Evolutionary conservation across 23 tunicate species (phyloP).

Genomic region (Ascidia mentula): DNA sequence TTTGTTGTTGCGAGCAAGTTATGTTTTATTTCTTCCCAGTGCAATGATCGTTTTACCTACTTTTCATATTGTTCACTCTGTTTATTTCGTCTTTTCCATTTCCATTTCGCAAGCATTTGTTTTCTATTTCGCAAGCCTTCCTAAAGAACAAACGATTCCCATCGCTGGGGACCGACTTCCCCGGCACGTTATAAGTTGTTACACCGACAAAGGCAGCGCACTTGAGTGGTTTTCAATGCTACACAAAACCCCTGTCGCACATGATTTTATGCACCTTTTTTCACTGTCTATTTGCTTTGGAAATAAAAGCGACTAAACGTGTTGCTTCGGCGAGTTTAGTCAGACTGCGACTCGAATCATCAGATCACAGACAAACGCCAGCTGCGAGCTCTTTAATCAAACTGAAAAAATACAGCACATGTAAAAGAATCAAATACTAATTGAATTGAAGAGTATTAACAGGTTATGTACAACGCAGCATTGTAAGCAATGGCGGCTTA

Average conservation of each 20-base stretch:
- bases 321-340: neutral
- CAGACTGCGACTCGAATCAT: neutral
- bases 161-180: neutral
- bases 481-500: neutral
- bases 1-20: neutral
- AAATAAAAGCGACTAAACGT: neutral
- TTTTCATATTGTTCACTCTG: neutral
- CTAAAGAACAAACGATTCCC: neutral
- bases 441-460: slow-evolving; percentile 11
- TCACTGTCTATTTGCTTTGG: neutral
- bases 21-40: neutral
- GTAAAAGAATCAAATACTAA: slow-evolving; percentile 6
- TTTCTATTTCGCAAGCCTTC: neutral
- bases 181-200: neutral
- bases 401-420: slow-evolving; percentile 11
- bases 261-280: neutral
- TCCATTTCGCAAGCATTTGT: neutral
- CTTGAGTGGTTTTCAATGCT: neutral
- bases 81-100: neutral
- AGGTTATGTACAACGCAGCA: neutral
- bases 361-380: neutral
- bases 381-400: neutral
- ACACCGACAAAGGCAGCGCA: slow-evolving; percentile 3
- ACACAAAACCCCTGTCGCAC: too few species aligned
- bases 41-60: neutral